Evolutionary conservation across 1,140 invertebrate species (phyloP).

Genomic region (Lordiphosa stackelbergi): DNA sequence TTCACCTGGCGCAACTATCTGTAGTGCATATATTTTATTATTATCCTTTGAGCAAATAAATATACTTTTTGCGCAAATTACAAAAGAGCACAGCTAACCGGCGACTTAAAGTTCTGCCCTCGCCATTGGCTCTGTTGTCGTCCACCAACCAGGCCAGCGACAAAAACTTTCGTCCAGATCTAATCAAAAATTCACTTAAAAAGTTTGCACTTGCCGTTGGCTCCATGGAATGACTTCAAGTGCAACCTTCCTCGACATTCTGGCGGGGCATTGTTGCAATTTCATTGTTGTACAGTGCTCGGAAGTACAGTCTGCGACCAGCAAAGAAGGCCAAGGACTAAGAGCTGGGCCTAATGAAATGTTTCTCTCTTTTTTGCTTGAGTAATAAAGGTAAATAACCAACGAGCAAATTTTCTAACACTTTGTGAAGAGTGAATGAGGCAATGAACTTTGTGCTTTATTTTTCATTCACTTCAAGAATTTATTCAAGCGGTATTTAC

Average conservation of each 20-base stretch:
- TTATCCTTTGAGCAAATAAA: slow-evolving; percentile 71
- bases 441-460: background rate
- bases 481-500: too few relatives aligned
- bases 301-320: slow-evolving; percentile 10
- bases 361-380: slow-evolving; percentile 1
- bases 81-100: slow-evolving; percentile 63
- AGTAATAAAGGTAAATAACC: slow-evolving; percentile 10
- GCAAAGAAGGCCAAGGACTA: slow-evolving; percentile 17
- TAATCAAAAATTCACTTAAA: slow-evolving; percentile 76
- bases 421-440: background rate
- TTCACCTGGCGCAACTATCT: slow-evolving; percentile 44
- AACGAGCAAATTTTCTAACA: slow-evolving; percentile 2
- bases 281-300: slow-evolving; percentile 32
- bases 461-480: too few relatives aligned
- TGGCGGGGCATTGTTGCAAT: slow-evolving; percentile 59
- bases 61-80: slow-evolving; percentile 69
- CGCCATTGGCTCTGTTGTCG: background rate
- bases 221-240: slow-evolving; percentile 53
- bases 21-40: slow-evolving; percentile 71
- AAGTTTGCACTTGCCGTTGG: slow-evolving; percentile 60
- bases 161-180: slow-evolving; percentile 69
- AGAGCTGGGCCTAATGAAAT: slow-evolving; percentile 12
- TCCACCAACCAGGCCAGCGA: slow-evolving; percentile 26
- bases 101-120: slow-evolving; percentile 58
- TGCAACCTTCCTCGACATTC: slow-evolving; percentile 28